Evolutionary conservation across 2,113 vertebrate genomes (phyloP).

Genomic region (Cyanoliseus patagonus): DNA sequence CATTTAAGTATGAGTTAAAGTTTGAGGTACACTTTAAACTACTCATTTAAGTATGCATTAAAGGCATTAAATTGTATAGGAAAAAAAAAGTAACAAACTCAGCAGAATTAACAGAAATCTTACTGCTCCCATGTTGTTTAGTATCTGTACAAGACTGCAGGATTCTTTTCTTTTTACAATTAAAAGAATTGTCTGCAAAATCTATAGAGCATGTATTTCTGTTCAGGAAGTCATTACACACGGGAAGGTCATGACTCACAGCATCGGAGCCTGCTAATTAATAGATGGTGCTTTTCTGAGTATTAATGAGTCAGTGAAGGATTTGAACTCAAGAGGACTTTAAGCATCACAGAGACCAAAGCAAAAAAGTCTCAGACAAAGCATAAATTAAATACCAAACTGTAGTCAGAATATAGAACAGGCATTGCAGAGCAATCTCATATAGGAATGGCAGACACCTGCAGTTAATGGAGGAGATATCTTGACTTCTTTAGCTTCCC

Average conservation of each 20-base stretch:
- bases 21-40: too few relatives aligned
- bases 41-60: neutral
- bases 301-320: neutral
- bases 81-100: neutral
- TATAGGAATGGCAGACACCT: neutral
- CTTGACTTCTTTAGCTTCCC: neutral
- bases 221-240: neutral
- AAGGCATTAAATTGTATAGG: neutral
- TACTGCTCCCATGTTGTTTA: neutral
- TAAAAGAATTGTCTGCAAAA: neutral
- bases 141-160: neutral
- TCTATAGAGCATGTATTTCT: neutral
- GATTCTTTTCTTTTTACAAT: neutral
- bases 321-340: neutral
- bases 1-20: too few relatives aligned
- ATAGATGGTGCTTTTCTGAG: neutral
- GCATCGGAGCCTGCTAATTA: neutral
- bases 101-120: neutral
- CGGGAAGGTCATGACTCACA: neutral
- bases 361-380: neutral
- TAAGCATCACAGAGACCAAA: neutral
- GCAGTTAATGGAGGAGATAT: slow-evolving; percentile 5
- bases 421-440: neutral
- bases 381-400: neutral
- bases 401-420: neutral